phyloP scores from a whole-genome alignment of 2,888 invertebrate species.

The Noctuana brunneofusca region DNA sequence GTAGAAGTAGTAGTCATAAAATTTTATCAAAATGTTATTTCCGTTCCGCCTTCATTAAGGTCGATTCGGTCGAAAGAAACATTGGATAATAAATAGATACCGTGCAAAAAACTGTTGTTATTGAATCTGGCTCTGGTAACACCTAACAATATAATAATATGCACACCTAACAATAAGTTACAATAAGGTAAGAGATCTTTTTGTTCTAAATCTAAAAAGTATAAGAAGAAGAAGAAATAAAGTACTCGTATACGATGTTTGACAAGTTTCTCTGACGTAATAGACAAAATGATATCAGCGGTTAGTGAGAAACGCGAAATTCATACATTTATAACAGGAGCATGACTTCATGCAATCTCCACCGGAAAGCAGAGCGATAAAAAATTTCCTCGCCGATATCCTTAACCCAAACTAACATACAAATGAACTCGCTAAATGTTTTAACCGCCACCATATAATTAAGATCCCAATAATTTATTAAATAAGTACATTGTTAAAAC shows the following conservation, averaged over 20 bases:
- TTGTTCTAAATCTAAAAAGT: background rate
- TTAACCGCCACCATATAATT: constrained; percentile 17
- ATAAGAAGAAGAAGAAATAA: background rate
- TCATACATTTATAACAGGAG: constrained; percentile 38
- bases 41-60: constrained; percentile 38
- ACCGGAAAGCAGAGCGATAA: constrained; percentile 17
- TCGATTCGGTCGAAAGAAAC: constrained; percentile 47
- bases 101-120: background rate
- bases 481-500: background rate
- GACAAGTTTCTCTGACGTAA: constrained; percentile 34
- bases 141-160: background rate
- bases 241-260: background rate
- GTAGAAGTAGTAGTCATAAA: background rate
- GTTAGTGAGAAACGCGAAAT: constrained; percentile 26
- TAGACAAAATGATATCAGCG: constrained; percentile 25
- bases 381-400: constrained; percentile 24
- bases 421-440: constrained; percentile 11
- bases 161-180: background rate
- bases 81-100: constrained; percentile 43
- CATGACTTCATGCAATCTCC: constrained; percentile 38
- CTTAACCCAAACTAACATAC: constrained; percentile 6
- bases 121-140: background rate
- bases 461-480: background rate
- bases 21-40: constrained; percentile 6
- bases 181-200: background rate